Conservation (phyloP, 2,113 vertebrate genomes). For the Oreochromis niloticus region DNA sequence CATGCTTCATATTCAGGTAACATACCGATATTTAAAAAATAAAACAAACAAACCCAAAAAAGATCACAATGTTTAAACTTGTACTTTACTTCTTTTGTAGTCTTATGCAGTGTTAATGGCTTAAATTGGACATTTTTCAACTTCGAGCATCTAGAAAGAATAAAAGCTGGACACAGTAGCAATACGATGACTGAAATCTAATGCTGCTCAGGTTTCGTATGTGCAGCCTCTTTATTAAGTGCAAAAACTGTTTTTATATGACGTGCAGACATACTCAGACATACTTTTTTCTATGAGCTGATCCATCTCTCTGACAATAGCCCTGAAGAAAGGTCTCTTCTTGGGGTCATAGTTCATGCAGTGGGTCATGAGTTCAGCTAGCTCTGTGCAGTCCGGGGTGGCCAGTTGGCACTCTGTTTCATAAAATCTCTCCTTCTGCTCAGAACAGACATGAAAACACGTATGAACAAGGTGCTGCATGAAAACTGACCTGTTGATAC, state of each 20-base stretch:
- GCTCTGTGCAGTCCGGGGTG: slow-evolving; percentile 85
- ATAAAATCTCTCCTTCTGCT: slow-evolving; percentile 94
- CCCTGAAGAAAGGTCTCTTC: slow-evolving; percentile 95
- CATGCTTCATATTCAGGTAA: slow-evolving; percentile 11
- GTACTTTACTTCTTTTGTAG: not conserved
- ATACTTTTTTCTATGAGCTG: slow-evolving; percentile 86
- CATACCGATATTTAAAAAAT: not conserved
- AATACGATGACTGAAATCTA: not conserved
- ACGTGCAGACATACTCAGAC: slow-evolving; percentile 6
- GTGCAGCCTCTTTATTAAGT: not conserved
- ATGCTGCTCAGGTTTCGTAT: not conserved
- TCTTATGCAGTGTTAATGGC: not conserved
- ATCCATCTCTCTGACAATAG: slow-evolving; percentile 95
- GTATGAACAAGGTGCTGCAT: not conserved
- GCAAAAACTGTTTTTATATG: not conserved
- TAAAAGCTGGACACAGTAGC: not conserved
- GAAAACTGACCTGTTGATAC: not conserved
- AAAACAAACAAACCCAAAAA: not conserved
- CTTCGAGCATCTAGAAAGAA: not conserved
- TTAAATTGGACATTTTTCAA: not conserved
- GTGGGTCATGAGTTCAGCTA: slow-evolving; percentile 92
- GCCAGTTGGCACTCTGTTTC: slow-evolving; percentile 81
- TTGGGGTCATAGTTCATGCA: slow-evolving; percentile 97
- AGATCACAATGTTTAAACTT: not conserved
- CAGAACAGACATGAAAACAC: not conserved